phyloP scores from a whole-genome alignment of 1,140 invertebrate species.

The Goniozus legneri region DNA sequence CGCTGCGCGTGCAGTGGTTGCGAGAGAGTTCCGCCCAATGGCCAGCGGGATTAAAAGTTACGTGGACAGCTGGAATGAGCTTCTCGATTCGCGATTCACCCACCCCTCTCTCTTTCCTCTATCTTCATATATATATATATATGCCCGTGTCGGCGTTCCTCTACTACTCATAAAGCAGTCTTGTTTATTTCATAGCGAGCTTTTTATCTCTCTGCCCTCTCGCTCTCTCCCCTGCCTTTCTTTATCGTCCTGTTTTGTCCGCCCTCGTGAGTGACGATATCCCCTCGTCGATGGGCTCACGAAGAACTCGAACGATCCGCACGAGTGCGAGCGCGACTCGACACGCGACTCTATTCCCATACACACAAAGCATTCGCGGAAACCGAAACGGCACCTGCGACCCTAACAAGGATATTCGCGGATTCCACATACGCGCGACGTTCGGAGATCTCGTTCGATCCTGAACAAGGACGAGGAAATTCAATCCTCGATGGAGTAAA shows the following conservation, averaged over 20 bases:
- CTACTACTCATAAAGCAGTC: constrained; percentile 30
- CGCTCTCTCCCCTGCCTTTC: neutral
- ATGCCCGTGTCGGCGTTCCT: constrained; percentile 12
- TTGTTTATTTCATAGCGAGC: constrained; percentile 29
- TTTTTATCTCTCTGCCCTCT: constrained; percentile 6
- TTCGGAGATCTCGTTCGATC: too few relatives aligned
- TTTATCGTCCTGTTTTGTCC: neutral
- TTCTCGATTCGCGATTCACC: neutral
- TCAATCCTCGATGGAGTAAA: too few relatives aligned
- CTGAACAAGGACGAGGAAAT: too few relatives aligned
- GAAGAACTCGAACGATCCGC: too few relatives aligned
- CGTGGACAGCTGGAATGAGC: neutral
- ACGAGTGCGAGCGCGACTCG: too few relatives aligned
- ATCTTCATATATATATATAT: neutral
- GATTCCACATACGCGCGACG: too few relatives aligned
- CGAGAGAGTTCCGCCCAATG: too few relatives aligned
- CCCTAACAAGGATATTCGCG: constrained; percentile 24
- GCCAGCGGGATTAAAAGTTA: too few relatives aligned
- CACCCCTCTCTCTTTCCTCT: neutral
- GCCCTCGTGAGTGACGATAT: neutral
- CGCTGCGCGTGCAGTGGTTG: too few relatives aligned
- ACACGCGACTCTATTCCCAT: too few relatives aligned
- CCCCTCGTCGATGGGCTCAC: too few relatives aligned
- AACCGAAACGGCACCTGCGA: constrained; percentile 19
- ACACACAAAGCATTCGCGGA: too few relatives aligned